Evolutionary conservation across 1,140 invertebrate species (phyloP), one percentile per base, ranked within the genome.

Genomic region (Chymomyza costata): DNA sequence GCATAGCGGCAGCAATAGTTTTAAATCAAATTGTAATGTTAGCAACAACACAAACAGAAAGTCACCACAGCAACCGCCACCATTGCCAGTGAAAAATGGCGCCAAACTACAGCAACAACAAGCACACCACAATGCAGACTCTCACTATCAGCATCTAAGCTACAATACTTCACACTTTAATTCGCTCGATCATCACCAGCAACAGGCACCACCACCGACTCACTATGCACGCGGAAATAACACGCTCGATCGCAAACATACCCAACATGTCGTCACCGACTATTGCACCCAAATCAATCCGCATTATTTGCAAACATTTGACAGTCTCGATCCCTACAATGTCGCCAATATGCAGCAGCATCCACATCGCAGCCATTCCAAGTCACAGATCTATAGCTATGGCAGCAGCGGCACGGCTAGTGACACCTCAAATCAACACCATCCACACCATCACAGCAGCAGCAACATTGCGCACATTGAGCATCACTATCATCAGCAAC

Each of bases 251-350:
- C 73, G 82, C 31, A 80, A 81, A 25, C 18, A 45, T n/a, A 3
- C 13, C 10, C 16, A 18, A 1, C 57, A 44, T 19, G 50, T 40
- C 14, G 56, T 57, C 16, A 61, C 55, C 16, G 66, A 70, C 19
- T 64, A 84, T 31, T 84, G 73, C 52, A 83, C 82, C 14, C 81
- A 83, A 59, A 69, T 84, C 25, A 84, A 78, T 61, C 69, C 82
- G 7, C 82, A 84, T 30, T 84, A 84, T 65, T 53, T 84, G 44
- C 82, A 84, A 47, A 78, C 82, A 0, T 84, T 84, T 15, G 82
- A 84, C 30, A 84, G 78, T 21, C 46, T 84, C n/a, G 82, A 84
- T 39, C 73, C 68, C 35, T 84, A 84, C 21, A 81, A 64, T 25
- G 82, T 80, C 38, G 69, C 71, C 40, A 82, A 70, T 43, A 53